Evolutionary conservation across 1,140 invertebrate genomes (phyloP), one percentile per base, ranked within the genome.

Genomic region (Tetramorium alpestre): DNA sequence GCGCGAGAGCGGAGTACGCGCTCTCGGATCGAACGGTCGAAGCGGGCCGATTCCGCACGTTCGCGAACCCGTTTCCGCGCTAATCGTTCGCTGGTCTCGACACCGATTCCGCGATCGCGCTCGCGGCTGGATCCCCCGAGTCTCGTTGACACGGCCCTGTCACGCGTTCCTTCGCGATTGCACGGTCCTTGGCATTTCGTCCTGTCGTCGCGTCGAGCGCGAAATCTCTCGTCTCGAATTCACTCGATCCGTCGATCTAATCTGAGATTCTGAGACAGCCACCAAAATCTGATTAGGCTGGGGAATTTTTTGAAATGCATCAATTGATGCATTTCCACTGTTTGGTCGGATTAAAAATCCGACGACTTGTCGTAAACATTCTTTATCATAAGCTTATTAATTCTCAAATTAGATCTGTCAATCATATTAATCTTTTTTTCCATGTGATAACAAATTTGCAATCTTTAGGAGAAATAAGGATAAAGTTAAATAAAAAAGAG

Each of bases 41-140:
- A 33, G 33, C 33, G 47, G 65, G 44, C n/a, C 85, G 89, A 90
- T 90, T 90, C 41, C 86, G 89, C 89, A 80, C 88, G 88, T 81
- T 22, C 75, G 80, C 85, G 81, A 84, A 85, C 87, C 28, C 89
- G 87, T 85, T 91, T 88, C 64, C 85, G 89, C 78, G 89, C 90
- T 91, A 91, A 91, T 91, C 90, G 90, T 91, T 91, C 75, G 64
- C 84, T 88, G 69, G 54, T 90, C 87, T 86, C 87, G 89, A 91
- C 90, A 90, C 90, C 84, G 90, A 90, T 91, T 87, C 89, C 72
- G 72, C 78, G 80, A 90, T 90, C 88, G 41, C 82, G 60, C 67
- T 70, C 87, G 44, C 80, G 33, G 64, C 33, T 60, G 60, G 81
- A 49, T 88, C 73, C 82, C 64, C 88, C 22, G 56, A 76, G 49